Conservation (phyloP, 2,797 vertebrate species). For the Hippoglossus hippoglossus region DNA sequence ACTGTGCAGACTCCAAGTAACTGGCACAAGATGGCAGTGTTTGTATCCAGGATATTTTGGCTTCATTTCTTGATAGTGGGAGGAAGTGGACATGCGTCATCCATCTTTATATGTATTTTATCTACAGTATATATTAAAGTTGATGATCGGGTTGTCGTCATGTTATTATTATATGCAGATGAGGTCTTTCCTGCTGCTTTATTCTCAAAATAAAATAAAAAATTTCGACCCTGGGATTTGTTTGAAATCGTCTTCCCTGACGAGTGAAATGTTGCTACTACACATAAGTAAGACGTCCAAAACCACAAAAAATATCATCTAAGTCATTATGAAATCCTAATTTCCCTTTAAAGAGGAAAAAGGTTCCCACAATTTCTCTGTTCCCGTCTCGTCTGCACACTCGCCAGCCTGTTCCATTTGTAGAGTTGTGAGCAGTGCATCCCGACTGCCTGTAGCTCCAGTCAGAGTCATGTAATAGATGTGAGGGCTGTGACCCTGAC, state of each 20-base stretch:
- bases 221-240: background rate
- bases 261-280: background rate
- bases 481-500: constrained; percentile 74
- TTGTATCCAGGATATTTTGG: too few relatives aligned
- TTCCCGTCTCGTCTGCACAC: constrained; percentile 8
- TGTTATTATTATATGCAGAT: background rate
- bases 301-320: background rate
- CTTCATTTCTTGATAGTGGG: too few relatives aligned
- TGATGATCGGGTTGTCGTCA: background rate
- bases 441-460: constrained; percentile 56
- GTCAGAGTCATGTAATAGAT: constrained; percentile 70
- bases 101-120: too few relatives aligned
- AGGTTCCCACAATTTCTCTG: background rate
- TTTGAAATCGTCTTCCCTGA: background rate
- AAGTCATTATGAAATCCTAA: constrained; percentile 6
- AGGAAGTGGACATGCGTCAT: too few relatives aligned
- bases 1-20: too few relatives aligned
- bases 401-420: constrained; percentile 33
- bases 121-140: background rate
- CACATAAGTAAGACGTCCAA: background rate
- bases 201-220: background rate
- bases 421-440: constrained; percentile 47
- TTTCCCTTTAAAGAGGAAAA: constrained; percentile 41
- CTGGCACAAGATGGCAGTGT: too few relatives aligned
- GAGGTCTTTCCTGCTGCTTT: background rate